A percentile compares a stretch with the other conserved stretches of the same genome.
Evolutionary conservation across 2,888 invertebrate genomes (phyloP).

Genomic region (Acanthopleura granulata): DNA sequence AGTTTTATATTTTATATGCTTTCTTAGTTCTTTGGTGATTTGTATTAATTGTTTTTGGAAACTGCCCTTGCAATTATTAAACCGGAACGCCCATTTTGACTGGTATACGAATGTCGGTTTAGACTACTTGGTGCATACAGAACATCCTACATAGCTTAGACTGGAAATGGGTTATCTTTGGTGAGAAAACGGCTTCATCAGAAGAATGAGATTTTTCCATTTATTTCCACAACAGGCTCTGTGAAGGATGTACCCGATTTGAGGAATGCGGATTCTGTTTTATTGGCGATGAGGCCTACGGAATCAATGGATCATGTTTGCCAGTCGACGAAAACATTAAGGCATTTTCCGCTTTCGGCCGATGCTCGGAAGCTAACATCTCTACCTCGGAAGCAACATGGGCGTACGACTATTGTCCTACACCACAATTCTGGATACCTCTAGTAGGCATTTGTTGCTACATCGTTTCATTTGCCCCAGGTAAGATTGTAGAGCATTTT

Average conservation of each 20-base stretch:
- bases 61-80: no score
- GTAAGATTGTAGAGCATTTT: conserved; percentile 2
- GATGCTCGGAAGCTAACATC: neutral
- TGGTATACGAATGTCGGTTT: no score
- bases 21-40: no score
- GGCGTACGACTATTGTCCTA: conserved; percentile 67
- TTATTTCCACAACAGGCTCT: neutral
- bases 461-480: conserved; percentile 68
- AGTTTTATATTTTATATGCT: no score
- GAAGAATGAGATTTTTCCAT: neutral
- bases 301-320: conserved; percentile 3
- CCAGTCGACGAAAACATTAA: neutral
- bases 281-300: neutral
- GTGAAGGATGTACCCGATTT: conserved; percentile 1
- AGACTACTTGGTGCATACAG: no score
- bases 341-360: neutral
- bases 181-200: neutral
- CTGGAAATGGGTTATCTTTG: no score
- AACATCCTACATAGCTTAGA: no score
- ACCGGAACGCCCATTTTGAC: no score
- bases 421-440: conserved; percentile 62
- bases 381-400: conserved; percentile 27
- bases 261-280: conserved; percentile 12
- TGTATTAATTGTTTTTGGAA: no score
- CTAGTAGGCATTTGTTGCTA: conserved; percentile 68